phyloP scores from a whole-genome alignment of 1,140 invertebrate genomes.

The Nephila pilipes region DNA sequence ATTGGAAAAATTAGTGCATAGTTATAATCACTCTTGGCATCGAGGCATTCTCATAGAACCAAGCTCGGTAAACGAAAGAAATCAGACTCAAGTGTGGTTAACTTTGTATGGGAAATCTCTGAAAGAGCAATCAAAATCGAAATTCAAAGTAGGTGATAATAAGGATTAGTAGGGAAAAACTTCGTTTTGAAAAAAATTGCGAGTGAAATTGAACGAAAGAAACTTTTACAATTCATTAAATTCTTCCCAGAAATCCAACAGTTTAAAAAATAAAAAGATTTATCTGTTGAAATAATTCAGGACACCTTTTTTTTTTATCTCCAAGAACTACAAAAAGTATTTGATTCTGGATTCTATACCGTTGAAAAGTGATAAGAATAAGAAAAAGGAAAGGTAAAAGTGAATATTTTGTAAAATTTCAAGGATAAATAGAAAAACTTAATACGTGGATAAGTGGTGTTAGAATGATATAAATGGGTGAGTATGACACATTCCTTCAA shows the following conservation, averaged over 20 bases:
- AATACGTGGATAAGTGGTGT: neutral
- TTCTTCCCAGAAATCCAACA: neutral
- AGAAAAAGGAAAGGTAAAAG: neutral
- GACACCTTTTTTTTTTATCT: neutral
- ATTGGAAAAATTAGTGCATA: no score
- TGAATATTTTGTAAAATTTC: no score
- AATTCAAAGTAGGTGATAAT: no score
- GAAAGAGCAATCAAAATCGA: no score
- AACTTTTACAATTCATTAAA: neutral
- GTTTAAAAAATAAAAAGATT: neutral
- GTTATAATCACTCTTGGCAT: no score
- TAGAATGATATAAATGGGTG: neutral
- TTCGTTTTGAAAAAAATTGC: conserved; percentile 9
- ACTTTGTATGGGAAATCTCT: no score
- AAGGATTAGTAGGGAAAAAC: neutral
- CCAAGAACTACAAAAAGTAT: no score
- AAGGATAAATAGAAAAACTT: neutral
- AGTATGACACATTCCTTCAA: neutral
- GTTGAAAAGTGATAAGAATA: neutral
- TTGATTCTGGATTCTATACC: neutral
- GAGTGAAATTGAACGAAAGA: neutral
- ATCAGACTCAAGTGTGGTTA: no score
- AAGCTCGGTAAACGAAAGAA: no score
- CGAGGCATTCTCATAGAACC: no score
- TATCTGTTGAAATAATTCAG: neutral